These are phyloP conservation scores for Parotia lawesii DNA, from an alignment of 2,113 vertebrate genomes.

Conservation along the genomic window DNA sequence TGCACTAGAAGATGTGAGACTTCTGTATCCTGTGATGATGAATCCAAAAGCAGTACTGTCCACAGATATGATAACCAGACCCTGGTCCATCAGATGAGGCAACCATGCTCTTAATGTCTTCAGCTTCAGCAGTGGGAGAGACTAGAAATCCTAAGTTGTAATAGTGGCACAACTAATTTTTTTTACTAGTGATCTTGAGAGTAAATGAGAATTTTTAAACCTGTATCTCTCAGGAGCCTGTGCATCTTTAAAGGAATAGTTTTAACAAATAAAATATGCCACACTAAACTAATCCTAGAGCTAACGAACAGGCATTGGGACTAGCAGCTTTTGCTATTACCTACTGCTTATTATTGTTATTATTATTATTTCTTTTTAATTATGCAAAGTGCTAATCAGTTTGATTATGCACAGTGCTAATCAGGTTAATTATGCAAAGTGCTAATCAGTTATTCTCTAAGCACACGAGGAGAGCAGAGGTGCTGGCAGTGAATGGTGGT, in stretches of 20 bases:
- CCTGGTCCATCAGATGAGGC: neutral
- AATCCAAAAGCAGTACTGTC: neutral
- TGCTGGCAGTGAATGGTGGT: slow-evolving; percentile 78
- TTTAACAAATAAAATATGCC: slow-evolving; percentile 61
- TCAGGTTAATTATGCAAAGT: slow-evolving; percentile 90
- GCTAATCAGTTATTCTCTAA: slow-evolving; percentile 87
- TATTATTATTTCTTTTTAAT: slow-evolving; percentile 89
- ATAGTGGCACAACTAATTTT: neutral
- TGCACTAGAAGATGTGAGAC: neutral
- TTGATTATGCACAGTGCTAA: slow-evolving; percentile 89
- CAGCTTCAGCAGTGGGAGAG: neutral
- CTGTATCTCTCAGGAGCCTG: neutral
- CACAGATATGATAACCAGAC: neutral
- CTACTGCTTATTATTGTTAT: slow-evolving; percentile 86
- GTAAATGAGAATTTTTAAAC: neutral
- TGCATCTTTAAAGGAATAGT: slow-evolving; percentile 51
- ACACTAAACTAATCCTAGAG: slow-evolving; percentile 69
- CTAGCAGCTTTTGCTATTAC: slow-evolving; percentile 82
- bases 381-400: slow-evolving; percentile 89
- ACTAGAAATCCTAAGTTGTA: neutral
- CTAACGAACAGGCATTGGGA: slow-evolving; percentile 69
- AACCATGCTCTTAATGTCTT: neutral
- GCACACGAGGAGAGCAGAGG: slow-evolving; percentile 83
- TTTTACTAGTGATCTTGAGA: neutral
- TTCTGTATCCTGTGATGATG: neutral